Percentiles rank a stretch among this genome's conserved stretches.
phyloP scores from a whole-genome alignment of 2,113 vertebrate genomes.

The Brienomyrus longianalis region DNA sequence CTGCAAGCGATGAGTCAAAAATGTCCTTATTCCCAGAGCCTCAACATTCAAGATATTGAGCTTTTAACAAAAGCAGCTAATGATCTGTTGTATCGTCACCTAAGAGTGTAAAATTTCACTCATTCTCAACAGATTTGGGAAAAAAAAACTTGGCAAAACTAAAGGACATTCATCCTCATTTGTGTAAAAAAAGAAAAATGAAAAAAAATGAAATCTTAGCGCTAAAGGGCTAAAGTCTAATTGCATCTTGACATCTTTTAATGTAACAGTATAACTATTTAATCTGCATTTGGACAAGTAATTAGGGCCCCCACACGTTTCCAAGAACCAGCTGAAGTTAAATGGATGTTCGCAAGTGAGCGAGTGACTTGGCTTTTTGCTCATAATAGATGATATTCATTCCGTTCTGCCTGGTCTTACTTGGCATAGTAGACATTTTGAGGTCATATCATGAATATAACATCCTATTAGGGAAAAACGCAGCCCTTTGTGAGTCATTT shows the following conservation, averaged over 20 bases:
- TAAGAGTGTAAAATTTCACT: not conserved
- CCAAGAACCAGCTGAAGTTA: not conserved
- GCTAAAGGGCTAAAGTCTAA: not conserved
- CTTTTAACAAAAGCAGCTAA: not conserved
- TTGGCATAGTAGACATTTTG: not conserved
- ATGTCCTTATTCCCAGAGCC: not conserved
- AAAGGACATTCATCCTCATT: not conserved
- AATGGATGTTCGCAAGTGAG: not conserved
- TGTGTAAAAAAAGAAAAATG: too few species aligned
- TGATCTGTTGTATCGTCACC: not conserved
- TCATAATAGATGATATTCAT: not conserved
- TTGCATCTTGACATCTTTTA: not conserved
- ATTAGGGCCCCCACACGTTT: not conserved
- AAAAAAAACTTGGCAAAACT: not conserved
- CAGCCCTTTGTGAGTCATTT: not conserved
- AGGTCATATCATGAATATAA: not conserved
- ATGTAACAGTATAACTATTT: not conserved
- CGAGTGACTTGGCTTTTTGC: not conserved
- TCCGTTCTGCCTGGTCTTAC: not conserved
- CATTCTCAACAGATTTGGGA: not conserved
- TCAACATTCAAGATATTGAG: not conserved
- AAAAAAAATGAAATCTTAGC: not conserved
- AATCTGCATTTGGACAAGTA: not conserved
- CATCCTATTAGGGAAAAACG: not conserved
- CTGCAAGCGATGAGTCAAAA: not conserved